These are phyloP conservation scores for Ethmia dodecea DNA, from an alignment of 2,888 invertebrate species.

Conservation along the genomic window DNA sequence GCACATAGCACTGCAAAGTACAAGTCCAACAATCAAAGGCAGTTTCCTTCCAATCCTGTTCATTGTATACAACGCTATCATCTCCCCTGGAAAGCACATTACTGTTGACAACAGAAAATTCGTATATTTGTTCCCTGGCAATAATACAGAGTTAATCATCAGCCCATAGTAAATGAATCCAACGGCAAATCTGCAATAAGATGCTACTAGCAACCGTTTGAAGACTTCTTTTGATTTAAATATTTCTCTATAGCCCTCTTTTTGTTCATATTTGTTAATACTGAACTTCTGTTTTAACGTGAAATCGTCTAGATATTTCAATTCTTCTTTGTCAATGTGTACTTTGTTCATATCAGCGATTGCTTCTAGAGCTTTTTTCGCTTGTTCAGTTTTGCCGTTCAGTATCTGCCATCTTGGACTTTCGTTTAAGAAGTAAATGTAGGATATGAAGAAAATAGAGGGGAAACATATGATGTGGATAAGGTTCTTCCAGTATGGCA, in stretches of 20 bases:
- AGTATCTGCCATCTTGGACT: slow-evolving; percentile 61
- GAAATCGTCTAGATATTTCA: slow-evolving; percentile 33
- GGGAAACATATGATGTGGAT: slow-evolving; percentile 51
- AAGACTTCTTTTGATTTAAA: slow-evolving; percentile 46
- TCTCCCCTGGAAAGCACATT: slow-evolving; percentile 61
- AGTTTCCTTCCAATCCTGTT: slow-evolving; percentile 51
- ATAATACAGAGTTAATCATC: slow-evolving; percentile 52
- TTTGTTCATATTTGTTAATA: slow-evolving; percentile 35
- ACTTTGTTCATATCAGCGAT: slow-evolving; percentile 47
- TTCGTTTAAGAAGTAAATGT: slow-evolving; percentile 42
- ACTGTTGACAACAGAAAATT: slow-evolving; percentile 54
- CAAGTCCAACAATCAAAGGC: slow-evolving; percentile 44
- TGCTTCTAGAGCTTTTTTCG: slow-evolving; percentile 35
- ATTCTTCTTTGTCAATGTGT: slow-evolving; percentile 36
- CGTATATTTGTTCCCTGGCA: slow-evolving; percentile 57
- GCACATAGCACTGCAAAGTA: slow-evolving; percentile 41
- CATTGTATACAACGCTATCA: slow-evolving; percentile 50
- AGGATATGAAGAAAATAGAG: slow-evolving; percentile 37
- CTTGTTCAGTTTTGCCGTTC: slow-evolving; percentile 43
- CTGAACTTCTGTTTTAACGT: slow-evolving; percentile 43
- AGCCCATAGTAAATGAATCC: slow-evolving; percentile 59
- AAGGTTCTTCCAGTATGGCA: slow-evolving; percentile 53
- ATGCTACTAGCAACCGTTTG: slow-evolving; percentile 37
- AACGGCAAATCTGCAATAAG: slow-evolving; percentile 41
- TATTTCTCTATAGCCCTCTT: slow-evolving; percentile 38